Evolutionary conservation across 2,888 invertebrate species (phyloP).

Genomic region (Deroplatys truncata): DNA sequence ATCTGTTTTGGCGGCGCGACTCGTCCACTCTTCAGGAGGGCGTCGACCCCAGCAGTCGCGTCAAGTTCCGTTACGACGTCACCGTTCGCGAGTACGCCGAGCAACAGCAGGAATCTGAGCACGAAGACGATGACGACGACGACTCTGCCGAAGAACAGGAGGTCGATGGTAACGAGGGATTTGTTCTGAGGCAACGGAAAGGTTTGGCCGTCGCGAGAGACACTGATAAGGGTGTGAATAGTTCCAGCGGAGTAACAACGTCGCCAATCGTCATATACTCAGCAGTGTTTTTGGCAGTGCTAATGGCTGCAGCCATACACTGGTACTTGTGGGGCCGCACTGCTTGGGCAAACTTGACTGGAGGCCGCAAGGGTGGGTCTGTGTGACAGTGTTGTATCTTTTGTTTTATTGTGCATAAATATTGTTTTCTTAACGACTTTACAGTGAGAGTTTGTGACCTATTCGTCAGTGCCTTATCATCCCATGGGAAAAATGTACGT

Average conservation of each 20-base stretch:
- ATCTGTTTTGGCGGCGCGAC: conserved; percentile 44
- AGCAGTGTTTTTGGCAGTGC: neutral
- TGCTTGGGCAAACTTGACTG: neutral
- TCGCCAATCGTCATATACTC: neutral
- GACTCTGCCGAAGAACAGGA: neutral
- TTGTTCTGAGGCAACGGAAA: neutral
- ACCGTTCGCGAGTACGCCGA: conserved; percentile 48
- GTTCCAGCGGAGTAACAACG: neutral
- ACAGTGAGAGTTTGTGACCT: no score
- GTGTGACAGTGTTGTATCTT: neutral
- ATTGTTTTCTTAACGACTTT: neutral
- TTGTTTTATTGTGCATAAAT: neutral
- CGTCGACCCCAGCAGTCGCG: conserved; percentile 37
- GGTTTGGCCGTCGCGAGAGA: neutral
- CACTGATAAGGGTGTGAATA: neutral
- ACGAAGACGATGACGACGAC: neutral
- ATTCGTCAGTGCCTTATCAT: no score
- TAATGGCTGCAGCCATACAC: neutral
- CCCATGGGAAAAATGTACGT: no score
- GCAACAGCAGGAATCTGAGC: neutral
- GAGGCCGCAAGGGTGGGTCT: neutral
- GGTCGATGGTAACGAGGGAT: neutral
- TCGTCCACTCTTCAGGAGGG: conserved; percentile 26
- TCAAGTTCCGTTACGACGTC: conserved; percentile 53
- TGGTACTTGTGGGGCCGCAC: neutral